phyloP scores from a whole-genome alignment of 2,888 invertebrate genomes.

The Cheiracanthium punctorium region DNA sequence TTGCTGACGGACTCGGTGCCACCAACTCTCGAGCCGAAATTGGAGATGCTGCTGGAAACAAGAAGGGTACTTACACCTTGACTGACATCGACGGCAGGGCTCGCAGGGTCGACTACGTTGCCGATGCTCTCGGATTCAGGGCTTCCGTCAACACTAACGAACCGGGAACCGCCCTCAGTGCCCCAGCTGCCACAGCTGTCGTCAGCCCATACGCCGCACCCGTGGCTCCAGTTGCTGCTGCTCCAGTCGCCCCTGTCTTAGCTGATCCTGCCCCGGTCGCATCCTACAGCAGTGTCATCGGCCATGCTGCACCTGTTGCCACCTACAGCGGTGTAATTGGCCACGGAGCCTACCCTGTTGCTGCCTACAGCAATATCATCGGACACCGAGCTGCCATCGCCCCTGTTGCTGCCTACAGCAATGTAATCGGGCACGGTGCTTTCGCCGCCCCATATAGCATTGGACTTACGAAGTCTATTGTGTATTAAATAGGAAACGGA shows the following conservation, averaged over 20 bases:
- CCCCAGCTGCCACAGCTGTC: too few relatives aligned
- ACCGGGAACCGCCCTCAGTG: neutral
- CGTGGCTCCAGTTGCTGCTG: neutral
- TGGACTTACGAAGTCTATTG: too few relatives aligned
- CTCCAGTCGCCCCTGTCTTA: neutral
- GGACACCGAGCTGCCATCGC: conserved; percentile 1
- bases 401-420: neutral
- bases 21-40: conserved; percentile 33
- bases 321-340: neutral
- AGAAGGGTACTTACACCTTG: conserved; percentile 5
- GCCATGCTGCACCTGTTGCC: conserved; percentile 9
- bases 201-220: neutral
- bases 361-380: neutral
- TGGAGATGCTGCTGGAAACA: conserved; percentile 19
- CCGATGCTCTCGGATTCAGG: conserved; percentile 17
- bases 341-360: neutral
- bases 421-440: neutral
- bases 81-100: conserved; percentile 3
- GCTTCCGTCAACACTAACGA: conserved; percentile 24
- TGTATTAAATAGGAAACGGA: too few relatives aligned
- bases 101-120: conserved; percentile 18
- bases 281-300: neutral
- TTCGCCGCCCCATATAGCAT: neutral
- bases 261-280: neutral
- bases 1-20: conserved; percentile 57